Evolutionary conservation across 92 coral and sea anemone species (phyloP).

Genomic region (Diadumene lineata): DNA sequence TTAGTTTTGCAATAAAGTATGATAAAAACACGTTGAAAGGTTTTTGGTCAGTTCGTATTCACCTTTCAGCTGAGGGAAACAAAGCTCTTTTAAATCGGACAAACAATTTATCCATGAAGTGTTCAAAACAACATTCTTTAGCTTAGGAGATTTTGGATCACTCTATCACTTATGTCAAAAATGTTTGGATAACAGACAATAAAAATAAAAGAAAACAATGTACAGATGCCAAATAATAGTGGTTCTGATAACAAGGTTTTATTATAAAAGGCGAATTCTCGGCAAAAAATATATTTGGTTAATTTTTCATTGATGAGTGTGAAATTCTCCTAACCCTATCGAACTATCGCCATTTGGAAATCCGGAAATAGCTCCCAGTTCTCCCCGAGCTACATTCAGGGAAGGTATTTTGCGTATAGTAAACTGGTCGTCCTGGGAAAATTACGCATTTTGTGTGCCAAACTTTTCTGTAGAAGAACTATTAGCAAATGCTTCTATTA

Average conservation of each 20-base stretch:
- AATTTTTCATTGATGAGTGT: background rate
- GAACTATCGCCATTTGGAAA: conserved; percentile 13
- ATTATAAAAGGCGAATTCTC: too few relatives aligned
- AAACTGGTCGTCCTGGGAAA: conserved; percentile 25
- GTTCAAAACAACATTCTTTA: conserved; percentile 28
- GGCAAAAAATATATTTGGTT: too few relatives aligned
- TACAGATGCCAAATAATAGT: too few relatives aligned
- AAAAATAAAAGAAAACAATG: too few relatives aligned
- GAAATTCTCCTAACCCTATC: conserved; percentile 32
- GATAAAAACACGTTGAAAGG: background rate
- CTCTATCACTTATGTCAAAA: too few relatives aligned
- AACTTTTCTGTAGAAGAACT: conserved; percentile 6
- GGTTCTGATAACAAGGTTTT: too few relatives aligned
- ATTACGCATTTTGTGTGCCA: conserved; percentile 5
- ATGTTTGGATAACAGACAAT: too few relatives aligned
- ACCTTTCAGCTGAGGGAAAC: background rate
- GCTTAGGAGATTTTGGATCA: conserved; percentile 12
- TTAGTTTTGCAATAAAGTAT: background rate
- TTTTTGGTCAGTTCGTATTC: background rate
- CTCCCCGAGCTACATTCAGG: conserved; percentile 19
- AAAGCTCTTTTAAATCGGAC: background rate
- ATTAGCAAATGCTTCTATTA: conserved; percentile 28
- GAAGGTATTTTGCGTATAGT: conserved; percentile 19
- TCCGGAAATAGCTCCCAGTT: conserved; percentile 47
- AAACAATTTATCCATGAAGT: background rate